Evolutionary conservation across 2,888 invertebrate species (phyloP), one percentile per base, ranked within the genome.

Genomic region (Smittia sp.): DNA sequence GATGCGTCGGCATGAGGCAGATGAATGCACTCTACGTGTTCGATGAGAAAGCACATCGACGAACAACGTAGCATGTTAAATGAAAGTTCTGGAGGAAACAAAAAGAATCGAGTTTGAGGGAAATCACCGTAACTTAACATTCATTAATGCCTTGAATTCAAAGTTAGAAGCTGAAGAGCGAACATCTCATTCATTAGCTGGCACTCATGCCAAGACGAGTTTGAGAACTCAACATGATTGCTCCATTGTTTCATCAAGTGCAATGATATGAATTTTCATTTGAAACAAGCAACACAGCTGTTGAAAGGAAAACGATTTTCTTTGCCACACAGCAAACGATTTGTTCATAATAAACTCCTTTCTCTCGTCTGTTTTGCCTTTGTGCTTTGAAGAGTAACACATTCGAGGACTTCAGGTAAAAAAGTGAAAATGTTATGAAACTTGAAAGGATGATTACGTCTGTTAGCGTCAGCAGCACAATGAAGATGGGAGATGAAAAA

Each of bases 191-290:
- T 15, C 52, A 46, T 18, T 15, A 13, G 18, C 52, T 15, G 7
- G 11, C 39, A 39, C 54, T n/a, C 18, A 54, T 15, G 18, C 54
- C 13, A 15, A 46, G 46, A 13, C 15, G n/a, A 46, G 46, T 13
- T 46, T 11, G 13, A 46, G 15, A 3, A 46, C 15, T 15, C 58
- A 22, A n/a, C 63, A 25, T 20, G 46, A 69, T 69, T 69, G 69
- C 32, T 69, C 54, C 69, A 69, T 69, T 69, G 69, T 54, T 69
- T 69, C 69, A 69, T 69, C 52, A 69, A 69, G 54, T 69, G 54
- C 41, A 69, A 69, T 69, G 69, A 69, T 69, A 69, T 69, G 69
- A 69, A 69, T 52, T 69, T 69, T 69, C 54, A 69, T 69, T 69
- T 54, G 24, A 27, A 69, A 32, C 54, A 54, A 32, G 32, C 32